Evolutionary conservation across 1,140 invertebrate species (phyloP).

Genomic region (Heliothis virescens): DNA sequence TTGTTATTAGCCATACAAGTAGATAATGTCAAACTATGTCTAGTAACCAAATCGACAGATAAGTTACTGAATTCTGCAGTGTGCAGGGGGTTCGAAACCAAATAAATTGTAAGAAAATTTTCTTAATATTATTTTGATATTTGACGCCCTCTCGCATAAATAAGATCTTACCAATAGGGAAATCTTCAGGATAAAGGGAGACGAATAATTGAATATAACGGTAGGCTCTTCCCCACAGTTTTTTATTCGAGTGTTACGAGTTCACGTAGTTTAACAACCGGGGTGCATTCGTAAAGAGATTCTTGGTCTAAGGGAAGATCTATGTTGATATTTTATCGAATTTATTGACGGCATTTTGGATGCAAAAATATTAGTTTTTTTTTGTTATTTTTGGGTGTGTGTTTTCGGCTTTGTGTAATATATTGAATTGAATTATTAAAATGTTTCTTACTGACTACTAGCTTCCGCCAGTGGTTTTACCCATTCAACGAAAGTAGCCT

Average conservation of each 20-base stretch:
- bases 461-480: too few species aligned
- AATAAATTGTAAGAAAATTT: not conserved
- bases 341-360: slow-evolving; percentile 21
- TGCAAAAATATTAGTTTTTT: not conserved
- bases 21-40: too few species aligned
- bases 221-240: slow-evolving; percentile 16
- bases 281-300: slow-evolving; percentile 36
- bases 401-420: not conserved
- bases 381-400: not conserved
- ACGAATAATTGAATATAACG: slow-evolving; percentile 37
- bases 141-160: not conserved
- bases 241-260: slow-evolving; percentile 29
- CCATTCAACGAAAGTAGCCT: too few species aligned
- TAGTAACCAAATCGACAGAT: too few species aligned
- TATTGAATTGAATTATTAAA: too few species aligned
- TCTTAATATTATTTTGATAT: not conserved
- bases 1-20: too few species aligned
- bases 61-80: too few species aligned
- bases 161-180: slow-evolving; percentile 14
- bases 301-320: not conserved
- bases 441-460: too few species aligned
- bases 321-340: slow-evolving; percentile 28
- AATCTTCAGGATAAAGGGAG: slow-evolving; percentile 6
- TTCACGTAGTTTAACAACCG: slow-evolving; percentile 25
- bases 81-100: too few species aligned